Evolutionary conservation across 64 coral and sea anemone species (phyloP).

Genomic region (Montipora cactus): DNA sequence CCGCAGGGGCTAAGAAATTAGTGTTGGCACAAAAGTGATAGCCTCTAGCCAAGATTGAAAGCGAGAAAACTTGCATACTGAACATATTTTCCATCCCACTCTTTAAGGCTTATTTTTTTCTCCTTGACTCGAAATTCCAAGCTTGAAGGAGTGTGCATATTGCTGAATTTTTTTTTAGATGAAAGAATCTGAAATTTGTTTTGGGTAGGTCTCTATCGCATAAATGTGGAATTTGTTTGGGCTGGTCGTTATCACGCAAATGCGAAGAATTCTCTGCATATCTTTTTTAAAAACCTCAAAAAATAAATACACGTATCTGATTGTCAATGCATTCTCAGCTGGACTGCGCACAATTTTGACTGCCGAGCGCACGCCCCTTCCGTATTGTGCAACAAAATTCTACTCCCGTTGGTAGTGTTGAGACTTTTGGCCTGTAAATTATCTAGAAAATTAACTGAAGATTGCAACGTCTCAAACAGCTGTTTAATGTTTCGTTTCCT

Average conservation of each 20-base stretch:
- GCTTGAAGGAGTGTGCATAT: neutral
- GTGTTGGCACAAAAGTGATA: neutral
- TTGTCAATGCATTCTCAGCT: neutral
- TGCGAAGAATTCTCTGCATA: constrained; percentile 15
- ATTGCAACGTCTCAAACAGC: neutral
- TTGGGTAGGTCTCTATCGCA: neutral
- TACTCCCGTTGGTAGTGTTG: neutral
- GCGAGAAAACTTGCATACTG: neutral
- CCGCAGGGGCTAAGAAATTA: neutral
- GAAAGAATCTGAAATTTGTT: neutral
- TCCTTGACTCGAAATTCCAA: constrained; percentile 21
- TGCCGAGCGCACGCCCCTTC: neutral
- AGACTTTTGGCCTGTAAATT: neutral
- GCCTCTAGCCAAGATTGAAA: neutral
- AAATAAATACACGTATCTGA: constrained; percentile 24
- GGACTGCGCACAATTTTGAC: constrained; percentile 13
- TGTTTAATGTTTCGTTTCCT: neutral
- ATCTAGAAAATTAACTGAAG: neutral
- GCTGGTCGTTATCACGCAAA: neutral
- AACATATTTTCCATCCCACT: neutral
- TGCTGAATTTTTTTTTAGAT: neutral
- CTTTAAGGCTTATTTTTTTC: neutral
- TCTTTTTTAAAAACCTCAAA: constrained; percentile 31
- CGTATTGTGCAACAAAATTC: neutral
- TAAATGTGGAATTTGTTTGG: neutral